Percentiles rank a stretch among this genome's conserved stretches.
phyloP scores from a whole-genome alignment of 2,797 vertebrate species.

The Natrix natrix region DNA sequence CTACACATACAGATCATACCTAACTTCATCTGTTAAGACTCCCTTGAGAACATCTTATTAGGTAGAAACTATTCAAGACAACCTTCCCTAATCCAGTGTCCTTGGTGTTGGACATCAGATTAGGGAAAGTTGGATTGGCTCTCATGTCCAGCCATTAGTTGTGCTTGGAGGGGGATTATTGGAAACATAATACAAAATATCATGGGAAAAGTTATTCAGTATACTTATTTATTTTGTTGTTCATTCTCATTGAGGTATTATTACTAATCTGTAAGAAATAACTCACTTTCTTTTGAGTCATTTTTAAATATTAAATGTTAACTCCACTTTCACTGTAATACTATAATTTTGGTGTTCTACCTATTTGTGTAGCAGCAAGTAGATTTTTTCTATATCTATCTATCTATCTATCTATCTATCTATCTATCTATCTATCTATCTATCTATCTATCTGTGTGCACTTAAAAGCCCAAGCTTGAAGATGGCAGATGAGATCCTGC shows the following conservation, averaged over 20 bases:
- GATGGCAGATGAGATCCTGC: too few relatives aligned
- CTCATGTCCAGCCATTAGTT: not conserved
- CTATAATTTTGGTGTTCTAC: not conserved
- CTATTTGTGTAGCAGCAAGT: not conserved
- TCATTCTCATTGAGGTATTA: not conserved
- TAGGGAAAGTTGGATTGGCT: not conserved
- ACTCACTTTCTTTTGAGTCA: not conserved
- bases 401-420: not conserved
- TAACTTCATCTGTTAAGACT: not conserved
- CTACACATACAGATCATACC: not conserved
- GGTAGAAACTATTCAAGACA: not conserved
- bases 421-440: not conserved
- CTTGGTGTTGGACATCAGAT: not conserved
- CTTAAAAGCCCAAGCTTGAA: too few relatives aligned
- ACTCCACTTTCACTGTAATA: not conserved
- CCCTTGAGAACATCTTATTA: not conserved
- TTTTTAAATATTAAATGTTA: not conserved
- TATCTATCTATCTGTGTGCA: too few relatives aligned
- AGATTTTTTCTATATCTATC: not conserved
- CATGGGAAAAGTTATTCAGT: not conserved
- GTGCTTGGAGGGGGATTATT: not conserved
- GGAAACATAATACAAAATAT: not conserved
- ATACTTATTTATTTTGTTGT: not conserved
- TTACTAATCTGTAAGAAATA: not conserved
- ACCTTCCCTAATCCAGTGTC: not conserved